phyloP scores from a whole-genome alignment of 2,888 invertebrate genomes.

The Aplocera efformata region DNA sequence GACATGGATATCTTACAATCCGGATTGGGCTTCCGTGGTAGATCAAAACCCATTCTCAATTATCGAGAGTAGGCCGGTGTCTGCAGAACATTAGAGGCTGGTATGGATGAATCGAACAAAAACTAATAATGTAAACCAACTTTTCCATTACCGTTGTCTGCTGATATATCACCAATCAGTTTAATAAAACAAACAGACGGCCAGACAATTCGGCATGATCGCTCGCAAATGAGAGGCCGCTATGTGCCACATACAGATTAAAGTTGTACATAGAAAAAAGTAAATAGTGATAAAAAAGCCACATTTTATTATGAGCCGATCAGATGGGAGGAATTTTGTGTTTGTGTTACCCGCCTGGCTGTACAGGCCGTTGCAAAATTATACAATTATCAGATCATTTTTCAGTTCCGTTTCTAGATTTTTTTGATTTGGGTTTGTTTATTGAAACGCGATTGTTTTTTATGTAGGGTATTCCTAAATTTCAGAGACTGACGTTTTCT shows the following conservation, averaged over 20 bases:
- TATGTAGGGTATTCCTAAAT: too few relatives aligned
- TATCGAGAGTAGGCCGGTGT: too few relatives aligned
- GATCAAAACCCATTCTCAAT: too few relatives aligned
- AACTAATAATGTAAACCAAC: too few relatives aligned
- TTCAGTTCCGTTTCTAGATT: not conserved
- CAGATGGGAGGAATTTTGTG: conserved; percentile 53
- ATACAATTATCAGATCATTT: not conserved
- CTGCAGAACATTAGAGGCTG: too few relatives aligned
- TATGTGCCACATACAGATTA: conserved; percentile 51
- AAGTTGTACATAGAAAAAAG: conserved; percentile 73
- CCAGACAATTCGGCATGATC: conserved; percentile 32
- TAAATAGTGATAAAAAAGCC: conserved; percentile 78
- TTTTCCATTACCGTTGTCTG: too few relatives aligned
- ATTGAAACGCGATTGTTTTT: too few relatives aligned
- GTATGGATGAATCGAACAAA: too few relatives aligned
- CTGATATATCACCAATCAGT: conserved; percentile 11
- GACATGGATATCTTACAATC: too few relatives aligned
- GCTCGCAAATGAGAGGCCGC: conserved; percentile 32
- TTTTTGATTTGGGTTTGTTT: not conserved
- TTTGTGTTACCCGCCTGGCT: conserved; percentile 49
- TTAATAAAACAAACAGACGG: conserved; percentile 31
- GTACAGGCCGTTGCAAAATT: conserved; percentile 48
- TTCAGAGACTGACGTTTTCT: too few relatives aligned
- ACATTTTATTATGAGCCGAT: conserved; percentile 78
- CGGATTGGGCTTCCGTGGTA: too few relatives aligned